Evolutionary conservation across 2,888 invertebrate species (phyloP), one percentile per base, ranked within the genome.

Genomic region (Antheraea yamamai): DNA sequence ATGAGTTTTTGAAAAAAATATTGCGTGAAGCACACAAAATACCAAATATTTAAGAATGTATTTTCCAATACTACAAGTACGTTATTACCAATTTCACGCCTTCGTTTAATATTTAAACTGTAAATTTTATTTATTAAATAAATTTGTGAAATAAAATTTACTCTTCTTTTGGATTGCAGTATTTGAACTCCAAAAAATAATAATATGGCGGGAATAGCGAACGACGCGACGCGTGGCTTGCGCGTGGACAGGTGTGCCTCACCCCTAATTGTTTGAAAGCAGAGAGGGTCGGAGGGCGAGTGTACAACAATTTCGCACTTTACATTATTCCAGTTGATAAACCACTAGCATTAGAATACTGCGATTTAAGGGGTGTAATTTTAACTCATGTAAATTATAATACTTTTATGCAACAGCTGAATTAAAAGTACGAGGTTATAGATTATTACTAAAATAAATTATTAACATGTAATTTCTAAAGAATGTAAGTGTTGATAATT

Each of bases 161-260:
- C 47, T 47, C 12, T 12, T 4, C 35, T 47, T 47, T 47, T 12
- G 12, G 47, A 12, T 66, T 7, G 39, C 2, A 70, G 35, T n/a
- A 81, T 78, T 76, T 79, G 78, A 81, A 76, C 77, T 77, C n/a
- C 72, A 77, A 82, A 77, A 30, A 80, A 79, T 77, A 83, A 83
- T 84, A 83, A 81, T 79, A 80, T 81, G 74, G 82, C 83, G 82
- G 81, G 83, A 85, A 81, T 81, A 51, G 84, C 82, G 78, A 84
- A 47, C 72, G 86, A 76, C 87, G 85, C 73, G 86, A 76, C 87
- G 86, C 87, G 87, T 87, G 87, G 81, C 87, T 64, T 81, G 82
- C 83, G 85, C 82, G 78, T 20, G 30, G 85, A 82, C 87, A 87
- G 87, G 87, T 87, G 87, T 81, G 81, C 78, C 64, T 55, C 79